Base-by-base conservation (phyloP, 2,113 vertebrate genomes). In the Ceyx margarethae region DNA sequence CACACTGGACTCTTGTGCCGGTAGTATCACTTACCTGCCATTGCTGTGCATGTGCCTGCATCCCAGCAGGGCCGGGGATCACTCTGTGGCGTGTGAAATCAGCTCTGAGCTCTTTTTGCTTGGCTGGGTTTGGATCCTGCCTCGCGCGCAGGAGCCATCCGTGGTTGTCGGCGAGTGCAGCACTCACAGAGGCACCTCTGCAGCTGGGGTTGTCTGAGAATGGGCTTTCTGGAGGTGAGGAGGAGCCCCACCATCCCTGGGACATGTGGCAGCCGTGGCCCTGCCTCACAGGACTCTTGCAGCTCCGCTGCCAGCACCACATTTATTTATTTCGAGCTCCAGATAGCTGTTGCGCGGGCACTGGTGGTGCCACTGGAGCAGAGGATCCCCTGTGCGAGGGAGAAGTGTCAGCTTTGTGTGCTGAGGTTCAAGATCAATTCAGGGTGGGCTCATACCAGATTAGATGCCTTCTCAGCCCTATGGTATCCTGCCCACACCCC, bases 51-150 rank as follows among this genome's bases (percentile, higher is more conserved):
- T 0, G 10, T 31, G 21, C 20, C 33, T 33, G 68, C 1, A 2
- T 18, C 46, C 12, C 0, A 5, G 33, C 14, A 33, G 15, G 26
- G 1, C 11, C 1, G 8, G 21, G 10, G 33, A 2, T 31, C 0
- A 0, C n/a, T n/a, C 29, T 2, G 2, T 7, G 68, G 22, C 5
- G 26, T 0, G 0, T 8, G 58, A 66, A 17, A 20, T 12, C 1
- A 8, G 16, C 75, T 79, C 50, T 40, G 62, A 1, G 10, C 43
- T 45, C 3, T 2, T 22, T 40, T 78, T 37, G 51, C 66, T 40
- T 43, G 78, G 11, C 66, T 85, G 69, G 26, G 20, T 37, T 68
- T 40, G 53, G 21, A 6, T n/a, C 3, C 53, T 20, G 29, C 37
- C 16, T 54, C 1, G 0, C 2, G 5, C 46, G 3, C 22, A 25